A percentile compares a stretch with the other conserved stretches of the same genome.
These are phyloP conservation scores for Ibidorhyncha struthersii DNA, from an alignment of 2,113 vertebrate genomes.

Conservation along the genomic window DNA sequence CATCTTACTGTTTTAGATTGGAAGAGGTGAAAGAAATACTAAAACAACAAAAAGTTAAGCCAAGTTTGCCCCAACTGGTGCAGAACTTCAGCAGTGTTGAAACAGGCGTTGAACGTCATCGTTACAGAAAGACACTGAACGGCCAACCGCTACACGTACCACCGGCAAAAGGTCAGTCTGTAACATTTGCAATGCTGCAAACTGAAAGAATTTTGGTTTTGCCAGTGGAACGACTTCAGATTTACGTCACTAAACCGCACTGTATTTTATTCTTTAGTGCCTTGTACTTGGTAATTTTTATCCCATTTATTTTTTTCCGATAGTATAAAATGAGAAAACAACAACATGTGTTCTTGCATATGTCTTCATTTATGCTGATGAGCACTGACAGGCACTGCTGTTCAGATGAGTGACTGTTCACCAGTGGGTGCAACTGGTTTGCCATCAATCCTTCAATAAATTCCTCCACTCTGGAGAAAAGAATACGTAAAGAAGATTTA, in stretches of 20 bases:
- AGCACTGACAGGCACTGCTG: background rate
- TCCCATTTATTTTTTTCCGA: background rate
- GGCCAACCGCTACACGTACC: rapidly evolving
- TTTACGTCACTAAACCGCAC: background rate
- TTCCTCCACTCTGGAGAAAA: background rate
- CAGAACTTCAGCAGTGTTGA: background rate
- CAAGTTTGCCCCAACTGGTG: rapidly evolving
- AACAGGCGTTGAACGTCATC: rapidly evolving
- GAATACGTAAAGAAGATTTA: background rate
- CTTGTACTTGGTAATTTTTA: background rate
- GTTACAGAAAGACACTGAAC: background rate
- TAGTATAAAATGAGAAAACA: background rate
- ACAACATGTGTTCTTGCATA: rapidly evolving
- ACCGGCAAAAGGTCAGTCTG: background rate
- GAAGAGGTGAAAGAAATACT: background rate
- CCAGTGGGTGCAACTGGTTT: background rate
- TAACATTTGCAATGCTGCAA: background rate
- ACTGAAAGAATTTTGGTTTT: background rate
- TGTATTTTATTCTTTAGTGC: background rate
- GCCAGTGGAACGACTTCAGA: background rate
- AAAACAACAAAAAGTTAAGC: background rate
- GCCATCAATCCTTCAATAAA: background rate
- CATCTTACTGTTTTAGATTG: background rate
- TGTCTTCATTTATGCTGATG: background rate
- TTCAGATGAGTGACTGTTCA: background rate